phyloP scores from a whole-genome alignment of 2,797 vertebrate species.

The Gymnocypris eckloni region DNA sequence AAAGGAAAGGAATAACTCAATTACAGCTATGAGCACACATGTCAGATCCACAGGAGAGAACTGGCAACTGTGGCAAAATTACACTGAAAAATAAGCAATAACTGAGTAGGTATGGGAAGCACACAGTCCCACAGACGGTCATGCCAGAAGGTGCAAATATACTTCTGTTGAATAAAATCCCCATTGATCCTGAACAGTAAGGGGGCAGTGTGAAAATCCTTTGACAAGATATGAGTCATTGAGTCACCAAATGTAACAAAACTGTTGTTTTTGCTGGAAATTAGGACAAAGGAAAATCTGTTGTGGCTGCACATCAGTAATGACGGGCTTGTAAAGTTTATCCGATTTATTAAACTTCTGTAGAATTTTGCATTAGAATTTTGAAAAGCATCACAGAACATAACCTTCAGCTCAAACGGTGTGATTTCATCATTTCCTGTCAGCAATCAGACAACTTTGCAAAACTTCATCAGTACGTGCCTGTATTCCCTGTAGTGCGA shows the following conservation, averaged over 20 bases:
- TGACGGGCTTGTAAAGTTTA: not conserved
- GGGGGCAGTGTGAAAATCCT: not conserved
- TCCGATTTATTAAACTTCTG: not conserved
- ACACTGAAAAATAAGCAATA: not conserved
- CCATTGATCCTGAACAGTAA: not conserved
- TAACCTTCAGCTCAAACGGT: not conserved
- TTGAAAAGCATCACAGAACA: not conserved
- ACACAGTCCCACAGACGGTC: not conserved
- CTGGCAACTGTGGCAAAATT: not conserved
- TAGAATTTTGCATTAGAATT: not conserved
- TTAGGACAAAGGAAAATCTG: not conserved
- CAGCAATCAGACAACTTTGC: not conserved
- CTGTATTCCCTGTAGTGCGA: not conserved
- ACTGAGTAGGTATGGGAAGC: not conserved
- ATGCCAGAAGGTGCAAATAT: not conserved
- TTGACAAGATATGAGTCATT: not conserved
- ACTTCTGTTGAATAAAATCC: not conserved
- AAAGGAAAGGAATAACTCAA: not conserved
- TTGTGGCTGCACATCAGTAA: not conserved
- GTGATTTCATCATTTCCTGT: not conserved
- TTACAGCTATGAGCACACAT: not conserved
- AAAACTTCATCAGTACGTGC: not conserved
- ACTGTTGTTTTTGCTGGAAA: not conserved
- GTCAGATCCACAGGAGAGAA: not conserved
- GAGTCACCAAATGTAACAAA: not conserved